A percentile compares a stretch with the other conserved stretches of the same genome.
phyloP scores from a whole-genome alignment of 2,113 vertebrate species.

The Fregetta grallaria region DNA sequence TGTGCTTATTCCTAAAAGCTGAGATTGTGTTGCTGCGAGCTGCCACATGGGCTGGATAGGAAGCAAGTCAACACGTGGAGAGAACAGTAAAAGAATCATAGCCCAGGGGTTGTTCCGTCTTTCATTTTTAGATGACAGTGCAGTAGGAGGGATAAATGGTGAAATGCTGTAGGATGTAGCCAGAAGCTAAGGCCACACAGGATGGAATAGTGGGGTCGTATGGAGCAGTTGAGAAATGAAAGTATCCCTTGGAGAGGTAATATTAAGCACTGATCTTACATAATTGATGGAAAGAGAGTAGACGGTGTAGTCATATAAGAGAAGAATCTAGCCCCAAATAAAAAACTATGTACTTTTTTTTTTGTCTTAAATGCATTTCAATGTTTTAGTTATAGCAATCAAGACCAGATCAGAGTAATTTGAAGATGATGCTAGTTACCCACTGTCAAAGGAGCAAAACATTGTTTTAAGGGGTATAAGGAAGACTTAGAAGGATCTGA shows the following conservation, averaged over 20 bases:
- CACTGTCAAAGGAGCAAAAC: not conserved
- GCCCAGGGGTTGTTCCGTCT: not conserved
- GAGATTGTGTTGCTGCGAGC: not conserved
- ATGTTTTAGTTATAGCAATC: not conserved
- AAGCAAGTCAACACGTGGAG: not conserved
- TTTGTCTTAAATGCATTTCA: not conserved
- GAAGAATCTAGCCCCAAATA: not conserved
- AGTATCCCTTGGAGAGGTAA: not conserved
- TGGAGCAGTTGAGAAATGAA: not conserved
- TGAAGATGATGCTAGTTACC: not conserved
- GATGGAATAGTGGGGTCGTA: not conserved
- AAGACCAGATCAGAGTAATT: not conserved
- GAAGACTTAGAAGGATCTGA: not conserved
- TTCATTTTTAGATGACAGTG: not conserved
- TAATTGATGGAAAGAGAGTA: not conserved
- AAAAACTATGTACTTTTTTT: not conserved
- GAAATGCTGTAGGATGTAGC: not conserved
- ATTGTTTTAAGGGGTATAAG: not conserved
- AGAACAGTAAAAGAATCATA: not conserved
- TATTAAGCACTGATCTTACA: not conserved
- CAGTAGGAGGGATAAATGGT: not conserved
- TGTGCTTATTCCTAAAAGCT: not conserved
- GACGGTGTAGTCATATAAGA: not conserved
- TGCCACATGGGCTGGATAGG: not conserved
- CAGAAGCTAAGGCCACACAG: not conserved